Conservation (phyloP, 1,140 invertebrate genomes). For the Drosophila nebulosa region DNA sequence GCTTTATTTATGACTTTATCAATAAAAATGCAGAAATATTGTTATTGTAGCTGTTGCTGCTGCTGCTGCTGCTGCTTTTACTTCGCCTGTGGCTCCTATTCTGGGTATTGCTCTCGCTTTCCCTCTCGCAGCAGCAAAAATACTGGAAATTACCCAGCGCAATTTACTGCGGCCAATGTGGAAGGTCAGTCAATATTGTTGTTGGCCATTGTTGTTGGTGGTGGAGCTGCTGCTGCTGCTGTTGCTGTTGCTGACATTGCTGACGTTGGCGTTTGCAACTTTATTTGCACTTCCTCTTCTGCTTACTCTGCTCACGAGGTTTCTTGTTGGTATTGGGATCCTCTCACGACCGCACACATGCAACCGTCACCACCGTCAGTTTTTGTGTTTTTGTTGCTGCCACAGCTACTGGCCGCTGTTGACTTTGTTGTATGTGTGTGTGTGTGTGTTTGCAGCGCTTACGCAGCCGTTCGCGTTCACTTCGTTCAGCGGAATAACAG, state of each 20-base stretch:
- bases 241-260: slow-evolving; percentile 31
- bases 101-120: neutral
- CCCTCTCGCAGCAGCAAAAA: neutral
- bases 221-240: slow-evolving; percentile 10
- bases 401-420: slow-evolving; percentile 43
- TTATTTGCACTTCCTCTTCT: slow-evolving; percentile 57
- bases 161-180: slow-evolving; percentile 42
- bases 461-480: slow-evolving; percentile 44
- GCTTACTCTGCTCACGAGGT: slow-evolving; percentile 6
- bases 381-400: slow-evolving; percentile 42
- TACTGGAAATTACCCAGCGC: slow-evolving; percentile 37
- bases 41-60: slow-evolving; percentile 52
- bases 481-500: slow-evolving; percentile 20
- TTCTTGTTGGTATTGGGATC: slow-evolving; percentile 30
- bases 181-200: slow-evolving; percentile 65
- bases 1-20: slow-evolving; percentile 66
- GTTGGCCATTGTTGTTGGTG: slow-evolving; percentile 15
- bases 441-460: slow-evolving; percentile 54
- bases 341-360: slow-evolving; percentile 30
- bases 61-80: slow-evolving; percentile 12
- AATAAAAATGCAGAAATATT: slow-evolving; percentile 77
- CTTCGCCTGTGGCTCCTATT: slow-evolving; percentile 4
- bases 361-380: slow-evolving; percentile 45
- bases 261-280: slow-evolving; percentile 56
- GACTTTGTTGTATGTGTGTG: slow-evolving; percentile 41